These are phyloP conservation scores for Butorides virescens DNA, from an alignment of 2,113 vertebrate genomes.

Conservation along the genomic window DNA sequence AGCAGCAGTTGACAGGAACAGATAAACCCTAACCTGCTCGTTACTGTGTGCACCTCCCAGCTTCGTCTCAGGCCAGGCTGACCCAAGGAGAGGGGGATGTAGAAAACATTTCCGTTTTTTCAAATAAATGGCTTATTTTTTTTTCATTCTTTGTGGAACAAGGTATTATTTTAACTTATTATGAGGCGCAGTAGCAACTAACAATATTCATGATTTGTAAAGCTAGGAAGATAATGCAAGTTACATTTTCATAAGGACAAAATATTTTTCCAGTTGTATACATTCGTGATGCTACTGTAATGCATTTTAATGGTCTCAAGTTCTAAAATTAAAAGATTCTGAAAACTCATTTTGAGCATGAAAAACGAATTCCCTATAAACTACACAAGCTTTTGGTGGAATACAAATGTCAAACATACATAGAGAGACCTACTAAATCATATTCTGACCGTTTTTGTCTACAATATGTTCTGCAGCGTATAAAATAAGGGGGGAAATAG, in stretches of 20 bases:
- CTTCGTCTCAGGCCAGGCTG: background rate
- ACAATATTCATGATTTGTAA: background rate
- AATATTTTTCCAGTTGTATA: background rate
- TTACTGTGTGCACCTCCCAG: background rate
- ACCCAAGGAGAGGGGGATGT: background rate
- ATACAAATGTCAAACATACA: background rate
- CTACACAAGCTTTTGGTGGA: background rate
- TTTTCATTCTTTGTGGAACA: background rate
- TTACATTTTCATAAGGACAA: background rate
- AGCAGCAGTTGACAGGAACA: slow-evolving; percentile 18
- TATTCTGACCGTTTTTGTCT: background rate
- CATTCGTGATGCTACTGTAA: background rate
- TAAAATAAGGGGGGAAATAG: background rate
- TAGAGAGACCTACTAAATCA: background rate
- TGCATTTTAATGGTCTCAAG: background rate
- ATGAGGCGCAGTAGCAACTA: background rate
- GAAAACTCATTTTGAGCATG: background rate
- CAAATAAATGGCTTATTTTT: background rate
- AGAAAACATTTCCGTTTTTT: background rate
- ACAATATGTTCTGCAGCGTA: background rate
- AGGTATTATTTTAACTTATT: background rate
- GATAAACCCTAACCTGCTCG: background rate
- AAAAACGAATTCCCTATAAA: slow-evolving; percentile 4
- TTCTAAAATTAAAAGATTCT: background rate
- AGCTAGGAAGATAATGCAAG: background rate